These are phyloP conservation scores for Callipepla squamata DNA, from an alignment of 2,113 vertebrate genomes.

Conservation along the genomic window DNA sequence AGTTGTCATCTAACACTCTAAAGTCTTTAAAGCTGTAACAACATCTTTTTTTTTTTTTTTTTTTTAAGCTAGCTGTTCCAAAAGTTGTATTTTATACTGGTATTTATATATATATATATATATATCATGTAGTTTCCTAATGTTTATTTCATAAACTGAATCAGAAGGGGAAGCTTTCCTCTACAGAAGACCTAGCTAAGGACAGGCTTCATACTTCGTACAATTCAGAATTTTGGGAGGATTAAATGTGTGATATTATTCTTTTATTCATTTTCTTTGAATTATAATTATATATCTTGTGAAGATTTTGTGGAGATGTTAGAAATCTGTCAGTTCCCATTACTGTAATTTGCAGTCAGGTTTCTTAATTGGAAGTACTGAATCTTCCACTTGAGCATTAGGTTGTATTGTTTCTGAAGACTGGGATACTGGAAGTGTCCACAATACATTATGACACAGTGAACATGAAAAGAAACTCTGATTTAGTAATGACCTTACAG, in stretches of 20 bases:
- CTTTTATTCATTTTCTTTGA: background rate
- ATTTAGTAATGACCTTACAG: background rate
- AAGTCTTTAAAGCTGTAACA: background rate
- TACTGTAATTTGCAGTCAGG: background rate
- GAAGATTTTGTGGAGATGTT: background rate
- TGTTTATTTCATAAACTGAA: background rate
- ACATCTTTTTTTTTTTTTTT: background rate
- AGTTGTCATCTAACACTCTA: background rate
- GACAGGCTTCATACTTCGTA: background rate
- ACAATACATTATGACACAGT: background rate
- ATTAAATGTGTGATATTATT: accelerated
- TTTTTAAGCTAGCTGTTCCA: background rate
- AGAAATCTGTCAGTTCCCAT: background rate
- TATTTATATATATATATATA: background rate
- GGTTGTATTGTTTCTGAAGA: background rate
- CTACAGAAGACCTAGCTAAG: background rate
- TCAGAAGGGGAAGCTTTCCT: background rate
- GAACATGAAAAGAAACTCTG: background rate
- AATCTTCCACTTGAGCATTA: background rate
- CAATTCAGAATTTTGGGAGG: background rate
- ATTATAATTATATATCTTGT: background rate
- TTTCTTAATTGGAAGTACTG: background rate
- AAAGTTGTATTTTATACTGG: background rate
- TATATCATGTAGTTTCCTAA: background rate
- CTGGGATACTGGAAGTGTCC: background rate